Percentiles rank a stretch among this genome's conserved stretches.
phyloP scores from a whole-genome alignment of 2,797 vertebrate genomes.

The Gephyroberyx darwinii region DNA sequence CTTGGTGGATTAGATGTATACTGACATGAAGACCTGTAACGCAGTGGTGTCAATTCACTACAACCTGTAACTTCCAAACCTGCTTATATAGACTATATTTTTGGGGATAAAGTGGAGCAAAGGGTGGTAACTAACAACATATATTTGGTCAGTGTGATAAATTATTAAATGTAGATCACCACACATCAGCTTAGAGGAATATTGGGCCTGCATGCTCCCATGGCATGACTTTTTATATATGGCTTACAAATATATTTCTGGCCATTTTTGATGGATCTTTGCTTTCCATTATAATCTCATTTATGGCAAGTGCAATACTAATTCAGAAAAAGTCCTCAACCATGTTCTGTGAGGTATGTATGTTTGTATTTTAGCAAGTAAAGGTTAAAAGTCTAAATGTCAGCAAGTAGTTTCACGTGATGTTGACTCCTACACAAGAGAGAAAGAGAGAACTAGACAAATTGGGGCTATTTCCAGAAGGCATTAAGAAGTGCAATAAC shows the following conservation, averaged over 20 bases:
- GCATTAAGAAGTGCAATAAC: conserved; percentile 35
- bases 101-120: conserved; percentile 14
- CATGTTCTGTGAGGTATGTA: conserved; percentile 1
- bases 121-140: background rate
- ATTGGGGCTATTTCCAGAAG: conserved; percentile 53
- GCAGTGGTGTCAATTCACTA: conserved; percentile 8
- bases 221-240: background rate
- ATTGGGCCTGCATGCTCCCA: background rate
- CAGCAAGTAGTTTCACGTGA: conserved; percentile 41
- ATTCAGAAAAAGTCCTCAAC: conserved; percentile 23
- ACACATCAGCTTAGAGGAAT: background rate
- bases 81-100: background rate
- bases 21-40: background rate
- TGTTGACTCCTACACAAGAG: conserved; percentile 31
- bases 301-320: conserved; percentile 1
- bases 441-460: conserved; percentile 21
- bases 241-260: too few species aligned
- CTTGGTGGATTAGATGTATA: background rate
- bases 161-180: conserved; percentile 1
- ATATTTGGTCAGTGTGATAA: background rate
- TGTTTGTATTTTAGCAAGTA: conserved; percentile 15
- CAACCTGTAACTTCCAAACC: background rate
- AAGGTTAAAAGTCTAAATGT: conserved; percentile 26
- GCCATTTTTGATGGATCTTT: too few species aligned
- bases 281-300: background rate